Base-by-base conservation (phyloP, 1,140 invertebrate genomes). In the Zaprionus inermis region DNA sequence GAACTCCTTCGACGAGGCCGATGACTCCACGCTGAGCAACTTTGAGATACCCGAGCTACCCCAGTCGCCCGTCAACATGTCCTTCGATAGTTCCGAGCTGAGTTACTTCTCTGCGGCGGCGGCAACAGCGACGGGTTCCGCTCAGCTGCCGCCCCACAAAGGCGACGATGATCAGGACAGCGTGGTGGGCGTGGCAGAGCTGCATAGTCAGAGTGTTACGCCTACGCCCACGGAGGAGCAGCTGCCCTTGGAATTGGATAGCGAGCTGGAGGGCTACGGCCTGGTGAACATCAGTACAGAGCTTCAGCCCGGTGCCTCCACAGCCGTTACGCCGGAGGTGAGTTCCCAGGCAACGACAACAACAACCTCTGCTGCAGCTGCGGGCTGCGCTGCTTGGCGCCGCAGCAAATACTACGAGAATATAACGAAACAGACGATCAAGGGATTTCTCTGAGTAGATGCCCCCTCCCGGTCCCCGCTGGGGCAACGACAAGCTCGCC, bases 371-470 rank as follows among this genome's bases (percentile, higher is more conserved):
- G 34, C 55, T 30, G 10, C 46, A 56, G 59, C 46, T 51, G 44
- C 89, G 78, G 57, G 76, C 80, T 57, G 82, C 88, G 79, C 84
- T 1, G 73, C 88, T 22, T 92, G 91, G 91, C 88, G 91, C 56
- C 91, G 88, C 57, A 93, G 80, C 73, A 93, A 91, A 79, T 93
- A 93, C 73, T 92, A 92, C 70, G 91, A 92, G 60, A 91, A 92
- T 46, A 93, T 93, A 72, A 93, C 93, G 72, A 93, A 93, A 65
- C 92, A 93, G 80, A 93, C 93, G 61, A 93, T 93, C 65, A 93
- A 93, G 88, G 92, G 92, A 66, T 93, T 93, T 78, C 80, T 92
- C 51, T 92, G 36, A 81, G 60, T 18, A 61, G 67, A 71, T 4
- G 46, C 55, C 52, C 38, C 6, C 55, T 46, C 38, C 6, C n/a